Evolutionary conservation across 2,888 invertebrate genomes (phyloP), one percentile per base, ranked within the genome.

Genomic region (Ichneumon xanthorius): DNA sequence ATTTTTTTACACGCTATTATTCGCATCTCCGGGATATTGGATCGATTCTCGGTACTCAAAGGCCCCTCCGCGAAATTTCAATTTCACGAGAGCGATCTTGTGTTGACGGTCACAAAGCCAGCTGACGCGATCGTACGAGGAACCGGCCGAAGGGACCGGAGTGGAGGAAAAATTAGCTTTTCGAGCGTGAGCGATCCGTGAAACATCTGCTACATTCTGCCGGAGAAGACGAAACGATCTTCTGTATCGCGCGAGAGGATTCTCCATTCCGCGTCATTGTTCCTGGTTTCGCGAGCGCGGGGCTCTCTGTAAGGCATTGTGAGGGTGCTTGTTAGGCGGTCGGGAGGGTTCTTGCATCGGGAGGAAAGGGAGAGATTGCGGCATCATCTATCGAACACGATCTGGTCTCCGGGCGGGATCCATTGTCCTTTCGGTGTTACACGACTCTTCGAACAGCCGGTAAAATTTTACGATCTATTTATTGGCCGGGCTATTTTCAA

Each of bases 401-500:
- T 75, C 73, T 22, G 22, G 22, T 40, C 61, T 37, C 40, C 53
- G 26, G 14, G 0, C 58, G 58, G 26, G 14, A 2, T 45, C 53
- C 72, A 68, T 73, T 77, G 82, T 78, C 72, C 61, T 71, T 4
- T 53, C n/a, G 50, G 48, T 45, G 75, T 70, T 68, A 79, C 79
- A 53, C 58, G 68, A 81, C 76, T 55, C 70, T 45, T 30, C 58
- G 50, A 68, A 79, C 84, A 78, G 61, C 68, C 81, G 77, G 61
- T 68, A 72, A 55, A 65, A 75, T 70, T 85, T 85, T 79, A 85
- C 82, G 78, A 85, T 75, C 65, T 70, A 79, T 85, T 85, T 85
- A 82, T 85, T 73, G 75, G 73, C 37, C 48, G 48, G 37, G 40
- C 79, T 70, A 75, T 78, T 80, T 75, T 82, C 85, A 82, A 85